Conservation (phyloP, 2,113 vertebrate species). For the Otis tarda region DNA sequence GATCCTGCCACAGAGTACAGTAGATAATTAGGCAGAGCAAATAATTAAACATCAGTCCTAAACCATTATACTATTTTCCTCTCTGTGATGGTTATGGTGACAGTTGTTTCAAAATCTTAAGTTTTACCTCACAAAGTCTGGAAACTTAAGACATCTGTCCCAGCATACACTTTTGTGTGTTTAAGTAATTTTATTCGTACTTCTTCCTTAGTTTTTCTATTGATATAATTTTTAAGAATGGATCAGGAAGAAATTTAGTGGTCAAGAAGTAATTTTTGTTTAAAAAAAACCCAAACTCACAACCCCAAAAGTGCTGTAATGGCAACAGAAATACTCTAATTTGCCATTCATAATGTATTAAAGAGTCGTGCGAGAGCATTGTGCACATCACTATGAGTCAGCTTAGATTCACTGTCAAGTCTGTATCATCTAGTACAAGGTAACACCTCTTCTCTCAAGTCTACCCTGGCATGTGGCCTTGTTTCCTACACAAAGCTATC, state of each 20-base stretch:
- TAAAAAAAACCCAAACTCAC: background rate
- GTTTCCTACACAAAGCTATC: background rate
- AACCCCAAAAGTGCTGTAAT: background rate
- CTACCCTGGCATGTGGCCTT: background rate
- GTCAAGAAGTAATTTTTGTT: background rate
- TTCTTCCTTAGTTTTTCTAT: background rate
- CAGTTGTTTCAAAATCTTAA: background rate
- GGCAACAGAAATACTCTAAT: background rate
- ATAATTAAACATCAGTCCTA: background rate
- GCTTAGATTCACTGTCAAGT: background rate
- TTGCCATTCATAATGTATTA: background rate
- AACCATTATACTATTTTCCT: background rate
- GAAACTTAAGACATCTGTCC: background rate
- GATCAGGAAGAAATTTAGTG: background rate
- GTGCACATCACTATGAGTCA: background rate
- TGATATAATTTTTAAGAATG: background rate
- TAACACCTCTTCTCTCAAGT: background rate
- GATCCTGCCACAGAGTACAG: background rate
- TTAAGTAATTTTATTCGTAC: background rate
- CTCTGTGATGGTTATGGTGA: background rate
- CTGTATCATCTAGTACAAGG: background rate
- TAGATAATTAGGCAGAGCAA: background rate
- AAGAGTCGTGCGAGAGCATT: background rate
- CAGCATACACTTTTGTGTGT: background rate
- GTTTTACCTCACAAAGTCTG: background rate